Base-by-base conservation (phyloP, 1,140 invertebrate genomes). In the Drosophila athabasca region DNA sequence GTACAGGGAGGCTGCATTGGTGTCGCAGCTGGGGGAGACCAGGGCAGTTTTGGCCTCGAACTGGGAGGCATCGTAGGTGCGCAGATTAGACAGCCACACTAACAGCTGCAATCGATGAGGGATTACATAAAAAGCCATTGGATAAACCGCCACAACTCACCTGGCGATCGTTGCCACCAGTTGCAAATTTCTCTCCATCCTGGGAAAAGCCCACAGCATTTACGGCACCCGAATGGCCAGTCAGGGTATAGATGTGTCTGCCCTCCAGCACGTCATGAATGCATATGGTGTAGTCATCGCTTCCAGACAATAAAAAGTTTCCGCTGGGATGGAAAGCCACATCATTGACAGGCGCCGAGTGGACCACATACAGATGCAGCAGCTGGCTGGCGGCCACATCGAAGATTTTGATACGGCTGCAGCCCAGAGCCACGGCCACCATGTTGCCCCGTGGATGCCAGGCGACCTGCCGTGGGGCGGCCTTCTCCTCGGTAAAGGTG, bases 261-360 rank as follows among this genome's bases (percentile, higher is more conserved):
- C 97, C 97, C 92, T 98, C 97, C 24, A 97, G 88, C 62, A 98
- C 92, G 92, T 98, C 97, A 67, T 98, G 93, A 92, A 95, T 94
- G 92, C 95, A 95, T 90, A 95, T 94, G 64, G 95, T 95, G 31
- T 93, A 93, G 92, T 96, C 95, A 76, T 94, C 93, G 52, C 95
- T 95, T 46, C 93, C 93, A 45, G 94, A 95, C 22, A 96, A 55
- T 72, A 96, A 93, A 64, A 94, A 96, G 79, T 95, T 95, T 13
- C 95, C 95, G 91, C 92, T 94, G 0, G 96, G 95, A 93, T 96
- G 96, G 90, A 96, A 96, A 55, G 94, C 92, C 19, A 96, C 84
- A 85, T 95, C 94, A 75, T 95, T 95, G 0, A 97, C 95, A 53
- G 94, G 92, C 55, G 94, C 95, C 66, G 93, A 93, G 80, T 97